A percentile compares a stretch with the other conserved stretches of the same genome.
Conservation (phyloP, 2,888 invertebrate genomes). For the Aquatica leii region DNA sequence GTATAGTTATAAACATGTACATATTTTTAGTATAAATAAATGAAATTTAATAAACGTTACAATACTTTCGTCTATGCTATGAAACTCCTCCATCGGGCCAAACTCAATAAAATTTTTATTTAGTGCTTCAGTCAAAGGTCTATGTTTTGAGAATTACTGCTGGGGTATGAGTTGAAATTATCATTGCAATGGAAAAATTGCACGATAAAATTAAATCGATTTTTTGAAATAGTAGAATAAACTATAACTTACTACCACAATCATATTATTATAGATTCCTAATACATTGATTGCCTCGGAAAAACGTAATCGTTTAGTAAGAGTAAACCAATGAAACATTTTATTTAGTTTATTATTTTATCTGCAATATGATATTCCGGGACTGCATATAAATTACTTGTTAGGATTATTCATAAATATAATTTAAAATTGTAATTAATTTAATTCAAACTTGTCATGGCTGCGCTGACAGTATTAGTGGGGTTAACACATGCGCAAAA, state of each 20-base stretch:
- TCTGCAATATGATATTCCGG: background rate
- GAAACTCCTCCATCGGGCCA: conserved; percentile 28
- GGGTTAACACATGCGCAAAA: too few relatives aligned
- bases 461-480: too few relatives aligned
- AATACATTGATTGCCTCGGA: background rate
- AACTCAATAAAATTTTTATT: conserved; percentile 30
- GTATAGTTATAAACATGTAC: too few relatives aligned
- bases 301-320: background rate
- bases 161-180: background rate
- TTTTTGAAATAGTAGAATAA: background rate
- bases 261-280: background rate
- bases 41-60: conserved; percentile 44
- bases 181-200: background rate
- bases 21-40: too few relatives aligned
- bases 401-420: too few relatives aligned
- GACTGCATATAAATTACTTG: background rate
- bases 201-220: background rate
- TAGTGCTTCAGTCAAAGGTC: conserved; percentile 21
- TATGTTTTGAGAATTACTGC: conserved; percentile 10
- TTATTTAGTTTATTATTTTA: background rate
- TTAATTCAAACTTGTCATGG: too few relatives aligned
- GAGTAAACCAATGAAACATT: background rate
- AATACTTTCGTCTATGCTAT: conserved; percentile 43
- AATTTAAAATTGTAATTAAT: too few relatives aligned
- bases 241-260: background rate